A percentile compares a stretch with the other conserved stretches of the same genome.
These are phyloP conservation scores for Ochropleura plecta DNA, from an alignment of 2,888 invertebrate species.

Conservation along the genomic window DNA sequence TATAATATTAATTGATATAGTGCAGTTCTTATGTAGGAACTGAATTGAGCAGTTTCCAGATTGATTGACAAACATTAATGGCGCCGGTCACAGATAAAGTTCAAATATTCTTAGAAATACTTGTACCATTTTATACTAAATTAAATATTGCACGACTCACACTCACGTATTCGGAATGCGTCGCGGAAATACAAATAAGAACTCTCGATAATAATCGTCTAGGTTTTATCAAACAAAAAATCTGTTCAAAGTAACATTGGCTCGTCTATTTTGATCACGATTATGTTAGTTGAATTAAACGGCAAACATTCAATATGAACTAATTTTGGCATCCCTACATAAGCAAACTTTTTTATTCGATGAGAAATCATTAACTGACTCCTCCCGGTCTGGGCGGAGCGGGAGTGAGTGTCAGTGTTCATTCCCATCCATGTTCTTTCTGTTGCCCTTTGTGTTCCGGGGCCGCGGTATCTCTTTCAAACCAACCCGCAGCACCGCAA, in stretches of 20 bases:
- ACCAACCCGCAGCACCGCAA: too few relatives aligned
- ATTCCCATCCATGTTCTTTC: too few relatives aligned
- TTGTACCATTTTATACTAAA: background rate
- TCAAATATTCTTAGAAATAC: background rate
- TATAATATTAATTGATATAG: background rate
- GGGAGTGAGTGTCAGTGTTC: too few relatives aligned
- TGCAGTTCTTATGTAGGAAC: background rate
- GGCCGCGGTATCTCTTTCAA: too few relatives aligned
- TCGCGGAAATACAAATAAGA: conserved; percentile 14
- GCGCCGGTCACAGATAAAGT: background rate
- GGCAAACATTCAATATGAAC: background rate
- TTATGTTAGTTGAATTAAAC: conserved; percentile 4
- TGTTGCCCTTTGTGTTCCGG: too few relatives aligned
- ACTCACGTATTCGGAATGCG: conserved; percentile 23
- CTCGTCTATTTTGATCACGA: background rate
- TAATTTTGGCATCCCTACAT: background rate
- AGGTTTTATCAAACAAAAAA: conserved; percentile 9
- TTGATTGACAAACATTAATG: background rate
- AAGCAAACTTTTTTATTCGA: background rate
- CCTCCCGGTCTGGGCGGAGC: too few relatives aligned
- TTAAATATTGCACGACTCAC: background rate
- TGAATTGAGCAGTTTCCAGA: background rate
- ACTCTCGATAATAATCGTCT: conserved; percentile 29
- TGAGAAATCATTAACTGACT: too few relatives aligned
- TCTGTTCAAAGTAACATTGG: background rate